Conservation (phyloP, 2,888 invertebrate genomes). For the Pheosia gnoma region DNA sequence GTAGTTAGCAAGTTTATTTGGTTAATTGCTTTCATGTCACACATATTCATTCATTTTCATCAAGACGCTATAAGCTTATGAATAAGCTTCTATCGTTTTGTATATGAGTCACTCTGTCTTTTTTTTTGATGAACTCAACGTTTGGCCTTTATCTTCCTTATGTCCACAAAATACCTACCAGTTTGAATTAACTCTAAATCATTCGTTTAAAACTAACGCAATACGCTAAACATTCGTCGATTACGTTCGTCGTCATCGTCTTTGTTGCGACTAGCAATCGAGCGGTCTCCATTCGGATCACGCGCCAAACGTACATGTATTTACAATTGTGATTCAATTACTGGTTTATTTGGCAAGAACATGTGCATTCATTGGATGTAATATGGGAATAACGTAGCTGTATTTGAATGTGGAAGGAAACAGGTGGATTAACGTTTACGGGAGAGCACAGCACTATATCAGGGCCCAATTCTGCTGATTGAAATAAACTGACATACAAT, state of each 20-base stretch:
- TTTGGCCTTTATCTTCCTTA: too few species aligned
- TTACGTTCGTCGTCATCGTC: not conserved
- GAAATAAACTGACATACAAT: too few species aligned
- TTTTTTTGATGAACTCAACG: too few species aligned
- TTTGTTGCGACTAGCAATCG: not conserved
- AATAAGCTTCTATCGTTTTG: too few species aligned
- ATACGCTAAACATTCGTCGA: slow-evolving; percentile 7
- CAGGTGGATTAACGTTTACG: not conserved
- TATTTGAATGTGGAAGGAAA: not conserved
- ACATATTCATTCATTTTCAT: too few species aligned
- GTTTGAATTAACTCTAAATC: too few species aligned
- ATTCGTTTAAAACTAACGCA: not conserved
- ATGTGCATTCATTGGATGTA: slow-evolving; percentile 10
- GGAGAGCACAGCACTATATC: too few species aligned
- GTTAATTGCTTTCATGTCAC: too few species aligned
- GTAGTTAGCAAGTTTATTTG: not conserved
- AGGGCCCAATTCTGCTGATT: too few species aligned
- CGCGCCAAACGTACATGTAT: slow-evolving; percentile 23
- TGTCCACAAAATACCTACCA: too few species aligned
- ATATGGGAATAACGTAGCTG: not conserved
- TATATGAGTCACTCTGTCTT: too few species aligned
- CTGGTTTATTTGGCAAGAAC: slow-evolving; percentile 29
- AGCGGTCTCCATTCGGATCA: slow-evolving; percentile 23
- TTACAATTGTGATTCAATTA: slow-evolving; percentile 35
- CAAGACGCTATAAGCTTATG: too few species aligned